Conservation (phyloP, 2,888 invertebrate species). For the Hipparchia semele region DNA sequence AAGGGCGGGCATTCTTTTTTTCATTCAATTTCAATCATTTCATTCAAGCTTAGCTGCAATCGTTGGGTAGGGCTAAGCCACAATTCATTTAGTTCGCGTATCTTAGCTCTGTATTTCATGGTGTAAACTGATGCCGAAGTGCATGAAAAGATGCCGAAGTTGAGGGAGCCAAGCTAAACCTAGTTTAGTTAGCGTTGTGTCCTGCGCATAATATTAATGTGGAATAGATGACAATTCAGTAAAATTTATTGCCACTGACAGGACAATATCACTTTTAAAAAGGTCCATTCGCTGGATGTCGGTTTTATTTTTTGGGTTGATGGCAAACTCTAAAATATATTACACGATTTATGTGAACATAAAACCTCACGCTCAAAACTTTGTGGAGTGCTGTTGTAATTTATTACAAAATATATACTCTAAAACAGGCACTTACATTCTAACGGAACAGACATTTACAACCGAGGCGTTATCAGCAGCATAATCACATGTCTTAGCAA, state of each 20-base stretch:
- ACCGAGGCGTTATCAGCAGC: constrained; percentile 61
- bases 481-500: constrained; percentile 55
- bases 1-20: too few species aligned
- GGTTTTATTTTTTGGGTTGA: constrained; percentile 20
- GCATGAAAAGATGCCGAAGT: too few species aligned
- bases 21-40: too few species aligned
- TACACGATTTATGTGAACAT: constrained; percentile 32
- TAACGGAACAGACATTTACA: constrained; percentile 56
- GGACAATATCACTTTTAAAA: constrained; percentile 21
- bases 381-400: constrained; percentile 41
- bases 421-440: constrained; percentile 33
- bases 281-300: constrained; percentile 3
- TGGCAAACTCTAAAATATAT: constrained; percentile 27
- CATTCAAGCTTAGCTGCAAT: too few species aligned
- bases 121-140: too few species aligned
- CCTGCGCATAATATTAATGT: not conserved
- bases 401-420: constrained; percentile 41
- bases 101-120: too few species aligned
- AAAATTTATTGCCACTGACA: constrained; percentile 12
- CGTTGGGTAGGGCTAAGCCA: too few species aligned
- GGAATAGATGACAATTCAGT: not conserved
- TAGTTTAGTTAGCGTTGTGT: too few species aligned
- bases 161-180: too few species aligned
- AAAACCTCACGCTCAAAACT: constrained; percentile 38
- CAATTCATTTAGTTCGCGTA: too few species aligned